phyloP scores from a whole-genome alignment of 2,113 vertebrate species.

The Labeo rohita region DNA sequence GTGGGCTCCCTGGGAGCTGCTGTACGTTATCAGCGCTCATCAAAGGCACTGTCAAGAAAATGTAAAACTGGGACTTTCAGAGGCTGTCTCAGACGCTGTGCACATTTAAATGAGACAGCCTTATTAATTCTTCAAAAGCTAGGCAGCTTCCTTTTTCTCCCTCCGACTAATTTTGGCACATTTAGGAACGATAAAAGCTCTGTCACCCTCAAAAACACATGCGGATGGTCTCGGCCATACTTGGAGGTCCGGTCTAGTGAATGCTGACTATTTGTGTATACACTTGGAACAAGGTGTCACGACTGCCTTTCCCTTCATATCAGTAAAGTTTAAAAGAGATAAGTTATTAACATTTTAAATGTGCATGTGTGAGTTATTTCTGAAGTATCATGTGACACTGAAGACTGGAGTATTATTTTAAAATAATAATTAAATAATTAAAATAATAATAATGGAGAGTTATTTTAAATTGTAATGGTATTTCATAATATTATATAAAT shows the following conservation, averaged over 20 bases:
- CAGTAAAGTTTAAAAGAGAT: too few relatives aligned
- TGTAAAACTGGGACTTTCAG: constrained; percentile 70
- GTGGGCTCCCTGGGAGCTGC: constrained; percentile 67
- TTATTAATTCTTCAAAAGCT: constrained; percentile 79
- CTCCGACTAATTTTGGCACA: constrained; percentile 74
- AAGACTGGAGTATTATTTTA: background rate
- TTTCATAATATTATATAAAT: too few relatives aligned
- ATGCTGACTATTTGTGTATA: constrained; percentile 3
- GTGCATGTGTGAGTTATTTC: too few relatives aligned
- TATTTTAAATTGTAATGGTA: background rate
- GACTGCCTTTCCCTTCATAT: background rate
- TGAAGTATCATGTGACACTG: background rate
- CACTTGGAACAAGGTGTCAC: background rate
- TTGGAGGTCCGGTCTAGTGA: constrained; percentile 28
- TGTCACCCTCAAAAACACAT: constrained; percentile 49
- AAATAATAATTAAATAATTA: too few relatives aligned
- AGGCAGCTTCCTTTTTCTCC: constrained; percentile 61
- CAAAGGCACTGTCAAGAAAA: constrained; percentile 80
- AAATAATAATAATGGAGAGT: too few relatives aligned
- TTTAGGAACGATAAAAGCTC: constrained; percentile 74
- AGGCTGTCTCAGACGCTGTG: constrained; percentile 62
- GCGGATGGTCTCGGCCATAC: background rate
- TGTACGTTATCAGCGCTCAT: constrained; percentile 75
- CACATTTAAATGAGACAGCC: constrained; percentile 70
- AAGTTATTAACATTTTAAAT: too few relatives aligned